Evolutionary conservation across 1,140 invertebrate species (phyloP).

Genomic region (Achroia grisella): DNA sequence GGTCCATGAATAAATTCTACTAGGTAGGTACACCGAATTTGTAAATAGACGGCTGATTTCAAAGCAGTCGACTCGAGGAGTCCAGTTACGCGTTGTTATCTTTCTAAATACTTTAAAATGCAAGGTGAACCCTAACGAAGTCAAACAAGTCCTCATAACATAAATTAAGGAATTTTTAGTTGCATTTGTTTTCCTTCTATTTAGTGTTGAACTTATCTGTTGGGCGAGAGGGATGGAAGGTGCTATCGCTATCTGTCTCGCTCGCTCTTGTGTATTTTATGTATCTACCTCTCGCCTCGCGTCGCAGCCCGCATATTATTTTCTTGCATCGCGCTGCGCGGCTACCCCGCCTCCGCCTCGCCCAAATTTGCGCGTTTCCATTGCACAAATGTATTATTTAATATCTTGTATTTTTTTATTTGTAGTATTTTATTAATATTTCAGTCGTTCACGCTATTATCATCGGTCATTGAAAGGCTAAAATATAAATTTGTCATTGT

Average conservation of each 20-base stretch:
- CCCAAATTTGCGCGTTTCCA: conserved; percentile 45
- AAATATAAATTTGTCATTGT: too few relatives aligned
- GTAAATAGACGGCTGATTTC: too few relatives aligned
- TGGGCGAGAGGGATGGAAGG: conserved; percentile 20
- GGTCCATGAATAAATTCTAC: too few relatives aligned
- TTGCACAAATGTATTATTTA: conserved; percentile 12
- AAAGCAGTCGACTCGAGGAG: too few relatives aligned
- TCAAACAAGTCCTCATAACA: conserved; percentile 15
- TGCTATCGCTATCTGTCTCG: conserved; percentile 27
- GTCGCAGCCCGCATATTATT: conserved; percentile 45
- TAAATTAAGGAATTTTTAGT: conserved; percentile 35
- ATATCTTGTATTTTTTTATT: conserved; percentile 1
- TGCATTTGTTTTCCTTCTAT: conserved; percentile 54
- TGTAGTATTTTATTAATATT: background rate
- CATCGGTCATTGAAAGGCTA: background rate
- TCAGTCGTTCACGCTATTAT: background rate
- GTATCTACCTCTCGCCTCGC: conserved; percentile 14
- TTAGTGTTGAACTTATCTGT: conserved; percentile 39
- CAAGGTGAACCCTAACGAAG: background rate
- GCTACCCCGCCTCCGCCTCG: conserved; percentile 59
- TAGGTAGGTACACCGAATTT: too few relatives aligned
- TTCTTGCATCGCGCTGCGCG: conserved; percentile 50
- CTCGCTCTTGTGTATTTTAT: conserved; percentile 17
- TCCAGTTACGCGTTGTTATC: too few relatives aligned
- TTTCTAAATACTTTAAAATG: too few relatives aligned